Evolutionary conservation across 2,888 invertebrate genomes (phyloP).

Genomic region (Gymnocheta viridis): DNA sequence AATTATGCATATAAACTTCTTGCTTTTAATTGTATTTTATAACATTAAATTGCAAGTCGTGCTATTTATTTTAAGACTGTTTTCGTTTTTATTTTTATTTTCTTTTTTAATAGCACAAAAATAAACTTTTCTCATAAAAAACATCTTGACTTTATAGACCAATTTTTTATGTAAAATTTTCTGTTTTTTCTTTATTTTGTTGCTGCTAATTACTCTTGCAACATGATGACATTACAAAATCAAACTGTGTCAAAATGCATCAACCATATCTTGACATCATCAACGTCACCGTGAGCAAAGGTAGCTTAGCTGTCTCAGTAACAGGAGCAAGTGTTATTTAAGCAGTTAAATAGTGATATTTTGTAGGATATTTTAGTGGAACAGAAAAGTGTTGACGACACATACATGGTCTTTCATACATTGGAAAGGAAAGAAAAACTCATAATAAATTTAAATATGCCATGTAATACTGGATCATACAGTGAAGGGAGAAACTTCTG

Average conservation of each 20-base stretch:
- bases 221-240: constrained; percentile 11
- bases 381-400: too few species aligned
- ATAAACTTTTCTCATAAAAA: constrained; percentile 5
- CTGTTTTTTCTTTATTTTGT: neutral
- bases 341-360: neutral
- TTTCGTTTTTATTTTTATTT: neutral
- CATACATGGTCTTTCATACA: too few species aligned
- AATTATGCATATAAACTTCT: neutral
- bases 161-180: neutral
- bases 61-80: neutral
- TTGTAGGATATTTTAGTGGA: too few species aligned
- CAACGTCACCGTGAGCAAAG: neutral
- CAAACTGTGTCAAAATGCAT: constrained; percentile 30
- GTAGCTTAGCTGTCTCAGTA: neutral
- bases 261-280: neutral
- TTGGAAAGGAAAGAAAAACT: too few species aligned
- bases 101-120: neutral
- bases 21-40: constrained; percentile 15
- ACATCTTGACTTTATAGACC: constrained; percentile 10
- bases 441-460: too few species aligned
- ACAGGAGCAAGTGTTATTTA: constrained; percentile 17
- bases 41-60: neutral
- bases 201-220: constrained; percentile 28
- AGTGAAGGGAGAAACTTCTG: too few species aligned
- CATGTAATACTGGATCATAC: too few species aligned